These are phyloP conservation scores for Sebastes steindachneri DNA, from an alignment of 2,797 vertebrate genomes.

Conservation along the genomic window DNA sequence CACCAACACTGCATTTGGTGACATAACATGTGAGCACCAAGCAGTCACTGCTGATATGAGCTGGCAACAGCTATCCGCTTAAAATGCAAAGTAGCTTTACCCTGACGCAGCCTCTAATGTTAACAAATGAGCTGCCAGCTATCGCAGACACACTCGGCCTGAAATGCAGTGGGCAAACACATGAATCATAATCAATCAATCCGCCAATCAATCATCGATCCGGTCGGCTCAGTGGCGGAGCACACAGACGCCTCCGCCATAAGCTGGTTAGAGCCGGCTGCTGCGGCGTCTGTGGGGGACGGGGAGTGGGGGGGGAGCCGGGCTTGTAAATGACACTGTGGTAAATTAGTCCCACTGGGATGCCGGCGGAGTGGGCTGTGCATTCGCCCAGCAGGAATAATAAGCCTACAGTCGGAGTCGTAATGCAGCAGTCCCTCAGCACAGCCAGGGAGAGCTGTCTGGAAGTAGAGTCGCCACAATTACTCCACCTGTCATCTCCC, in stretches of 20 bases:
- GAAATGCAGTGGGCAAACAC: slow-evolving; percentile 41
- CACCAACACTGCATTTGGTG: not conserved
- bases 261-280: slow-evolving; percentile 27
- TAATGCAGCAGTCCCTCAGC: slow-evolving; percentile 28
- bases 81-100: slow-evolving; percentile 47
- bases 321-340: slow-evolving; percentile 50
- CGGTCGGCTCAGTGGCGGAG: not conserved
- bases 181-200: slow-evolving; percentile 74
- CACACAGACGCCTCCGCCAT: slow-evolving; percentile 7
- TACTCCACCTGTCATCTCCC: slow-evolving; percentile 44
- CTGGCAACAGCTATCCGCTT: slow-evolving; percentile 25
- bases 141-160: slow-evolving; percentile 23
- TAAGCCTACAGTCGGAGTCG: slow-evolving; percentile 40
- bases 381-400: slow-evolving; percentile 57
- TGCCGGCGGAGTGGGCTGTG: slow-evolving; percentile 19
- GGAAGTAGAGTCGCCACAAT: slow-evolving; percentile 17
- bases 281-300: not conserved
- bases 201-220: slow-evolving; percentile 65
- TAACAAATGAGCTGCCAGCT: slow-evolving; percentile 73
- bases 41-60: not conserved
- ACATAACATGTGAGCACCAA: not conserved
- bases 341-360: slow-evolving; percentile 72
- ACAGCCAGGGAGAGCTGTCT: slow-evolving; percentile 9
- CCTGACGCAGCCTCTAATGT: slow-evolving; percentile 42
- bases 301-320: not conserved